Evolutionary conservation across 2,888 invertebrate genomes (phyloP), one percentile per base, ranked within the genome.

Genomic region (Ctena decussata): DNA sequence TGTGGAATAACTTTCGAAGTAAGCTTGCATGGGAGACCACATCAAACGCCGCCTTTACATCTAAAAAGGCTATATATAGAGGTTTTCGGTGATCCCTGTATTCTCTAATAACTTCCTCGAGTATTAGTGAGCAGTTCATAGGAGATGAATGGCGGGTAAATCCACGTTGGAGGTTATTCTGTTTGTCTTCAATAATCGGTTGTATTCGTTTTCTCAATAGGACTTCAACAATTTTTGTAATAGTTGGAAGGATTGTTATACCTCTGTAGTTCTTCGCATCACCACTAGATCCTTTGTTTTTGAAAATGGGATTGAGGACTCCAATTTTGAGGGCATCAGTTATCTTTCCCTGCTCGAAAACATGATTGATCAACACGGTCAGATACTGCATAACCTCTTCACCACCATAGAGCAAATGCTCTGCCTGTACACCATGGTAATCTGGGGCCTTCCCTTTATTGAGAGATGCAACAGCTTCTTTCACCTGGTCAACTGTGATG

Each of bases 81-180:
- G 49, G 8, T 39, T 53, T 32, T n/a, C 57, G 76, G 12, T n/a
- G 46, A 32, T 77, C 77, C 11, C 3, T 72, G 37, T 71, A 41
- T 46, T 82, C 76, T 15, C 72, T n/a, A 44, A 41, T 60, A 0
- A 57, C 27, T 27, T 79, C 73, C 24, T 79, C 73, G 6, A 79
- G 21, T 0, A 79, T 57, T 24, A 49, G 71, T 0, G 76, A 69
- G 1, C 76, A 70, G 32, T 81, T 75, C 30, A 76, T 18, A 0
- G 81, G 81, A 11, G 81, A 81, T 0, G 81, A 76, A 21, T 37
- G 27, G 49, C 18, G n/a, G 0, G 81, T 79, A 60, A 79, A 79
- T 1, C 65, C 79, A 21, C 79, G 21, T 44, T 79, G 53, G 3
- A 18, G 18, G 18, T 3, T 11, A 21, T 44, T 79, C 53, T 79